These are phyloP conservation scores for Romanogobio albipinnatus DNA, from an alignment of 2,113 vertebrate genomes.

Conservation along the genomic window DNA sequence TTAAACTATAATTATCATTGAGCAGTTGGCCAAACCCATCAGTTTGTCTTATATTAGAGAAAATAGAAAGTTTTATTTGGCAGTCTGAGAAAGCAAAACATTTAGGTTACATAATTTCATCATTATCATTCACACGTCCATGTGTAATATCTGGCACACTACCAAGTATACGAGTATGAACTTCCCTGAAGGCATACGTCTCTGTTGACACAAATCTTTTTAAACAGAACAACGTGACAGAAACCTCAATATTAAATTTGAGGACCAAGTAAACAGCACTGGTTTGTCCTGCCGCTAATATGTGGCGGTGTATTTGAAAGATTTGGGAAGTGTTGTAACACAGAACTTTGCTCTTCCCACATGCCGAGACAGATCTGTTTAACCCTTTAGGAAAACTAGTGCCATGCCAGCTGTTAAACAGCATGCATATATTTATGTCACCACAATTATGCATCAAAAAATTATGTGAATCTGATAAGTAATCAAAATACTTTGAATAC, in stretches of 20 bases:
- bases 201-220: not conserved
- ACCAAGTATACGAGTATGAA: not conserved
- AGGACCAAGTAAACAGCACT: not conserved
- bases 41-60: not conserved
- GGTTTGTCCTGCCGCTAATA: not conserved
- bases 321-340: not conserved
- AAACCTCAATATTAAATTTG: not conserved
- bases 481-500: not conserved
- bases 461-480: not conserved
- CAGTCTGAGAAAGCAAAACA: not conserved
- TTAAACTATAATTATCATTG: too few relatives aligned
- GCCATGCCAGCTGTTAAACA: not conserved
- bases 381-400: conserved; percentile 25
- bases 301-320: not conserved
- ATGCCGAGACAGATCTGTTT: not conserved
- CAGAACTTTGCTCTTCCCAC: conserved; percentile 34
- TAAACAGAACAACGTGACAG: not conserved
- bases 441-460: not conserved
- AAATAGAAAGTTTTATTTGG: not conserved
- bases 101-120: not conserved
- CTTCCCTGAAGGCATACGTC: not conserved
- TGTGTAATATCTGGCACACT: not conserved
- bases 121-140: not conserved
- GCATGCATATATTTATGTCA: not conserved
- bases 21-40: too few relatives aligned